These are phyloP conservation scores for Barypeithes pellucidus DNA, from an alignment of 2,888 invertebrate species.

Conservation along the genomic window DNA sequence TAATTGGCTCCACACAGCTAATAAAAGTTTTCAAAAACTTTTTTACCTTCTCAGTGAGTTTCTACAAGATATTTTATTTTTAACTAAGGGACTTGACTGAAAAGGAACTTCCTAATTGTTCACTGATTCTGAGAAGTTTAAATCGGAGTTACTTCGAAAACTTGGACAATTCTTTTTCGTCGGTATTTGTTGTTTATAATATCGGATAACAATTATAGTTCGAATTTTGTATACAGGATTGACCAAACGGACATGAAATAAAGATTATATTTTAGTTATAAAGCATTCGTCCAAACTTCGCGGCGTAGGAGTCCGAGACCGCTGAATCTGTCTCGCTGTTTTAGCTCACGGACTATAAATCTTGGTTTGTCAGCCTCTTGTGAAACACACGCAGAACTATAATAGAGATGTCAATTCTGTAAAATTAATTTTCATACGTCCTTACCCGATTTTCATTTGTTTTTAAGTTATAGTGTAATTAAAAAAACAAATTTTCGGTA, in stretches of 20 bases:
- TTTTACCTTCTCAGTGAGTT: constrained; percentile 35
- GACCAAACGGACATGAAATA: too few relatives aligned
- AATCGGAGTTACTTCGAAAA: background rate
- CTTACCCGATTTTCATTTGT: too few relatives aligned
- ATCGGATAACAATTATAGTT: too few relatives aligned
- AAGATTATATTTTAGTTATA: too few relatives aligned
- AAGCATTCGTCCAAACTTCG: too few relatives aligned
- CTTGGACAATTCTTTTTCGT: background rate
- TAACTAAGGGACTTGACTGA: background rate
- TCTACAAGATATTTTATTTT: constrained; percentile 25
- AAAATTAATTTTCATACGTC: constrained; percentile 26
- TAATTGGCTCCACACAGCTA: constrained; percentile 37
- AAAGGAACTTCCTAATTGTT: constrained; percentile 10
- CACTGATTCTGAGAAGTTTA: constrained; percentile 2
- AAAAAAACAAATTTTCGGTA: too few relatives aligned
- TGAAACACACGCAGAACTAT: constrained; percentile 18
- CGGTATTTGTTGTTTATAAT: background rate
- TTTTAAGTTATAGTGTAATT: too few relatives aligned
- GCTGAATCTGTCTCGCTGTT: too few relatives aligned
- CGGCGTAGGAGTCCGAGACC: too few relatives aligned
- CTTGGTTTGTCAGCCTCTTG: background rate
- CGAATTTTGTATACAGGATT: too few relatives aligned
- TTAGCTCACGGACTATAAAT: too few relatives aligned
- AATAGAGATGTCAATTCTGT: constrained; percentile 17
- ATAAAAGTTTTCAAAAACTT: constrained; percentile 35